Base-by-base conservation (phyloP, 2,797 vertebrate genomes). In the Australoheros facetus region DNA sequence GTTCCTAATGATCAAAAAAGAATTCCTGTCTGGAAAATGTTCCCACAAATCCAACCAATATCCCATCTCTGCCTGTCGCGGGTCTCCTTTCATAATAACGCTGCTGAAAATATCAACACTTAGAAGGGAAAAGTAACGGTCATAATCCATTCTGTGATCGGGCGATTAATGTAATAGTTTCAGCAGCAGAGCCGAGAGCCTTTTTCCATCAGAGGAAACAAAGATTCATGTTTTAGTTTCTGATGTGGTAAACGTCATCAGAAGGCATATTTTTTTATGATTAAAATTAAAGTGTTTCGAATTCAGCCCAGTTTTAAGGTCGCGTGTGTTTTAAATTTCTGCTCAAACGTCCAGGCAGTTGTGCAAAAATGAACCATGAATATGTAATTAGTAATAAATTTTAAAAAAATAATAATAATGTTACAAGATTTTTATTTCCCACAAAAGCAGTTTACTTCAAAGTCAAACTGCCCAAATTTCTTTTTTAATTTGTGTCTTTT, bases 281-380 rank as follows among this genome's bases (percentile, higher is more conserved):
- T 28, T 4, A 1, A 48, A 30, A 48, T 19, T 48, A 0, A 48
- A 66, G 0, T 19, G 3, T 28, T 0, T 42, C 23, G 0, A 2
- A 1, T 66, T 66, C 62, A 1, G 23, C 42, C 9, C 7, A 16
- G 48, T 23, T 66, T 48, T 66, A 26, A 66, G 26, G 39, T 66
- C 28, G 60, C 45, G 60, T 17, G 39, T 7, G 39, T 66, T 28
- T 19, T 51, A 19, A 8, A 51, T 51, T 64, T 45, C 21, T 0
- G 21, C 60, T 28, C 60, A 64, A 0, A 64, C 21, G 26, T 17
- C 14, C 60, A 45, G 23, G 21, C 39, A 4, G 60, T 39, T 64
- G 39, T 23, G 39, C 45, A 64, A 28, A 45, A 4, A 64, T 16
- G 45, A 28, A 64, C 23, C 21, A 26, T 4, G 14, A 26, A 64